Base-by-base conservation (phyloP, 2,113 vertebrate species). In the Salvelinus namaycush region DNA sequence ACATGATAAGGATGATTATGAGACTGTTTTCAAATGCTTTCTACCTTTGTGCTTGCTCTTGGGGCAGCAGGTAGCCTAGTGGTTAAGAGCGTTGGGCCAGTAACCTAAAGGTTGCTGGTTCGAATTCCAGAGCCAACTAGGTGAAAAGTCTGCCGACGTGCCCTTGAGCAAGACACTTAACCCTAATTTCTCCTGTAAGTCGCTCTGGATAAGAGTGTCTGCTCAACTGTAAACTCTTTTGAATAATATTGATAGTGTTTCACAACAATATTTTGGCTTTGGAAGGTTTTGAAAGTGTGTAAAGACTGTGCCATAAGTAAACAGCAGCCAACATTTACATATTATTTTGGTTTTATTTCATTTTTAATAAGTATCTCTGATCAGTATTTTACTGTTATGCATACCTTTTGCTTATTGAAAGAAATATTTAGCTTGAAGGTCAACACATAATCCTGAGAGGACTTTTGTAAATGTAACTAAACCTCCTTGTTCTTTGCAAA, bases 321-420 rank as follows among this genome's bases (percentile, higher is more conserved):
- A 90, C 12, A 54, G 51, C 87, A 92, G 82, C 90, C 93, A 91
- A 87, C 93, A 90, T 54, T 87, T 90, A 91, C 84, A 87, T 83
- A 91, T 84, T 93, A 93, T 91, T 83, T 88, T 89, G 85, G 92
- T 91, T 44, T 44, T 44, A 44, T 44, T 44, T 44, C 39, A 44
- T 93, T 92, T 76, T 79, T 93, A 93, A 89, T 88, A 87, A 90
- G 85, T 95, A 90, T 93, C 92, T 94, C 92, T 92, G 94, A 92
- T 86, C 90, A 93, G 93, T 97, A 88, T 95, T 96, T 95, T 94
- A 91, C 91, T 90, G 87, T 91, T 90, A 88, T 90, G 90, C 59
- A 87, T 90, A 86, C 78, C 87, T 92, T 92, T 91, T 89, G 87
- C 92, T 93, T 88, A 86, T 91, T 91, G 87, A 88, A 87, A 81